phyloP scores from a whole-genome alignment of 2,113 vertebrate genomes.

The Grallaria varia region DNA sequence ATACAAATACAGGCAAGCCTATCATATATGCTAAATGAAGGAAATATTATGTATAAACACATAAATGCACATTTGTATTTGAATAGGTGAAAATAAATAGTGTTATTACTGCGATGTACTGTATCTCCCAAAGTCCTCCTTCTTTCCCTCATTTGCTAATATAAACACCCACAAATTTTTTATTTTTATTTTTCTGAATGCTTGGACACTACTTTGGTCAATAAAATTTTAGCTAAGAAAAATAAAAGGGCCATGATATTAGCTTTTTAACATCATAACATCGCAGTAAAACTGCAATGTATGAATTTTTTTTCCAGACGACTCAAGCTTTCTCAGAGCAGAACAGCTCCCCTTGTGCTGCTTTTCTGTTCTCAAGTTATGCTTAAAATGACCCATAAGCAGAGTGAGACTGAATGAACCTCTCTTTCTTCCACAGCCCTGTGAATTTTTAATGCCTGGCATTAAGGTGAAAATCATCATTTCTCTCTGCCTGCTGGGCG shows the following conservation, averaged over 20 bases:
- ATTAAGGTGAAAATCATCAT: conserved; percentile 63
- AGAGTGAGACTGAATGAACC: conserved; percentile 27
- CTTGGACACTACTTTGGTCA: neutral
- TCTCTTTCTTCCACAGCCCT: neutral
- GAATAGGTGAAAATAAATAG: neutral
- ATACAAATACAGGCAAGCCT: neutral
- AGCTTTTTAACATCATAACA: neutral
- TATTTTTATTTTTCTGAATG: neutral
- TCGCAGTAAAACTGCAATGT: neutral
- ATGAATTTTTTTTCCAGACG: neutral
- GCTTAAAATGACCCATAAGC: conserved; percentile 47
- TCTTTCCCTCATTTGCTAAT: neutral
- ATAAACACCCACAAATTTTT: neutral
- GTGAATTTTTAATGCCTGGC: conserved; percentile 61
- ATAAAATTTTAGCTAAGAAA: neutral
- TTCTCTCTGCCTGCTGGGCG: conserved; percentile 40
- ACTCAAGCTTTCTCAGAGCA: neutral
- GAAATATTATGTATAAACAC: neutral
- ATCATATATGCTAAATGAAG: neutral
- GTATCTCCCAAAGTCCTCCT: neutral
- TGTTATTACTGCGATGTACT: neutral
- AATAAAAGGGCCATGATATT: neutral
- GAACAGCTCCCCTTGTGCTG: neutral
- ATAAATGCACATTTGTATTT: neutral
- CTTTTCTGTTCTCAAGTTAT: conserved; percentile 39